Evolutionary conservation across 2,797 vertebrate genomes (phyloP), one percentile per base, ranked within the genome.

Genomic region (Sciaenops ocellatus): DNA sequence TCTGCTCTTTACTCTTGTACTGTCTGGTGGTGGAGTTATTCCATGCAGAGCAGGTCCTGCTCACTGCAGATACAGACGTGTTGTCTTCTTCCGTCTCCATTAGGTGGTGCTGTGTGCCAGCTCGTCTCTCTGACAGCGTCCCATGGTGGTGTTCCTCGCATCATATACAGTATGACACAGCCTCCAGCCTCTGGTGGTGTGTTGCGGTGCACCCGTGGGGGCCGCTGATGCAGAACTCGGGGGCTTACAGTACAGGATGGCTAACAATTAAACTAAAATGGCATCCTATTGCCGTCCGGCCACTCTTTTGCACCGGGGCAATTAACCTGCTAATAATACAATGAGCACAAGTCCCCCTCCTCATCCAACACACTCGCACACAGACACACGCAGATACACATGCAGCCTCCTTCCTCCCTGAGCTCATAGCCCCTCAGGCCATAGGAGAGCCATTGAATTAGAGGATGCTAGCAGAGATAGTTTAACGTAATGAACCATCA

Each of bases 401-500:
- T 15, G 3, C 48, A 57, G 34, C 46, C 48, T 18, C 63, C 59
- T 71, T 60, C 77, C 72, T 79, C 80, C 55, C 73, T 67, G 67
- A 64, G 80, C 85, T 83, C 68, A 69, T 52, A 80, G 95, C 80
- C 96, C 96, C 94, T 46, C 93, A 95, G 96, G 96, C 96, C 96
- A 96, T 94, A 93, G 95, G 95, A 97, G 96, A 97, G 95, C 95
- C 95, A 95, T 95, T 95, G 96, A 96, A 98, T 97, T 97, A 97
- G 95, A 95, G 95, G 96, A 97, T 97, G 96, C 97, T 96, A 95
- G 95, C 95, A 96, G 95, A 96, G 96, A 97, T 96, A 97, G 96
- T 97, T 97, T 96, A 97, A 96, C 95, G 95, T 97, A 97, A 97
- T 97, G 96, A 96, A 97, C 96, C 96, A 95, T 97, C 96, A 95